phyloP scores from a whole-genome alignment of 1,140 invertebrate genomes.

The Drosophila biarmipes region DNA sequence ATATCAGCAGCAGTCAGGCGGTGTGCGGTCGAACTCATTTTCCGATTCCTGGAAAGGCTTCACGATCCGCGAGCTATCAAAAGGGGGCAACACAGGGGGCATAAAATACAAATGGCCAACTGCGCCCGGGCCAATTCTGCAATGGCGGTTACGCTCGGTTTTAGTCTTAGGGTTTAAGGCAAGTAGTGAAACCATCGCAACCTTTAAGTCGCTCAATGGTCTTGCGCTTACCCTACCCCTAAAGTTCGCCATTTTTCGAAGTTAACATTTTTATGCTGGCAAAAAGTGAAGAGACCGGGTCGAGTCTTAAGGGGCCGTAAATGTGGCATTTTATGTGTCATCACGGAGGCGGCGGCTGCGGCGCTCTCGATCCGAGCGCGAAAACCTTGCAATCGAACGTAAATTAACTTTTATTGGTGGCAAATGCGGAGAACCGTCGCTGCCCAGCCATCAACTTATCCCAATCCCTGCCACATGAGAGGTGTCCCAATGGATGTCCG shows the following conservation, averaged over 20 bases:
- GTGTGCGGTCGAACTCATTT: constrained; percentile 40
- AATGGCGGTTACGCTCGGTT: constrained; percentile 39
- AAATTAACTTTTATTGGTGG: constrained; percentile 77
- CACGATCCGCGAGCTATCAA: constrained; percentile 3
- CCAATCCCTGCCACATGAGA: constrained; percentile 37
- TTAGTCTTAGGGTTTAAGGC: constrained; percentile 21
- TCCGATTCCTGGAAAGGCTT: constrained; percentile 44
- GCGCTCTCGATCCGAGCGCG: constrained; percentile 32
- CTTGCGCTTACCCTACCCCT: not conserved
- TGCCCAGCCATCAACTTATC: constrained; percentile 37
- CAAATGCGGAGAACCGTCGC: constrained; percentile 27
- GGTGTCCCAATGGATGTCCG: constrained; percentile 18
- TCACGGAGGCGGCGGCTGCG: constrained; percentile 28
- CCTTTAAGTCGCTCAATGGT: constrained; percentile 5
- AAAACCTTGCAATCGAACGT: constrained; percentile 79
- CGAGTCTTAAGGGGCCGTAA: constrained; percentile 68
- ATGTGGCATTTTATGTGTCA: constrained; percentile 79
- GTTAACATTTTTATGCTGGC: constrained; percentile 44
- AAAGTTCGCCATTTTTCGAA: constrained; percentile 30
- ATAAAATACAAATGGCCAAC: constrained; percentile 18
- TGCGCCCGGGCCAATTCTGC: constrained; percentile 11
- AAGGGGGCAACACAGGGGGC: not conserved
- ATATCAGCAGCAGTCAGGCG: constrained; percentile 23
- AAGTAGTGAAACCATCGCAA: constrained; percentile 13
- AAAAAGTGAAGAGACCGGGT: constrained; percentile 40